phyloP scores from a whole-genome alignment of 1,140 invertebrate species.

The Lanistes nyassanus region DNA sequence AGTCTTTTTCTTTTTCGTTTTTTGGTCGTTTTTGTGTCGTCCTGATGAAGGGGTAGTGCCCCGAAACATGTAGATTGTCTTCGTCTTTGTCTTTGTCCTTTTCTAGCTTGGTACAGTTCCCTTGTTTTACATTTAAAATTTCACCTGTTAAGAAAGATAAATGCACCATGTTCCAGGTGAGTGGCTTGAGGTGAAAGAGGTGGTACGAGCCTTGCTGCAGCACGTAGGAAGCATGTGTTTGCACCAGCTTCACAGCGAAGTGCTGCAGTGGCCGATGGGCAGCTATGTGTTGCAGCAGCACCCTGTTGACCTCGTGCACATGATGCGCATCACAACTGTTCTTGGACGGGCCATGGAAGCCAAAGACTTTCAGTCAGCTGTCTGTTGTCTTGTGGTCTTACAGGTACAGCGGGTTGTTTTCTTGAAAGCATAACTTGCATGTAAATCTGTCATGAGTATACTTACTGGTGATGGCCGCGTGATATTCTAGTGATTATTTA shows the following conservation, averaged over 20 bases:
- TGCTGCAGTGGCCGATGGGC: conserved; percentile 47
- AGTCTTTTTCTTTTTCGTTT: too few species aligned
- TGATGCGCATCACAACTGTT: conserved; percentile 59
- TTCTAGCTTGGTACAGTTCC: too few species aligned
- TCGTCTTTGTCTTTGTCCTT: too few species aligned
- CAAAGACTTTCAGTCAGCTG: conserved; percentile 49
- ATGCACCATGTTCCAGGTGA: conserved; percentile 20
- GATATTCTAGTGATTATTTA: not conserved
- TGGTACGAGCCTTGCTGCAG: conserved; percentile 54
- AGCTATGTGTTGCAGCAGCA: conserved; percentile 50
- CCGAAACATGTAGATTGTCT: too few species aligned
- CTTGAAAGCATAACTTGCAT: too few species aligned
- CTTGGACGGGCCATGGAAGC: conserved; percentile 52
- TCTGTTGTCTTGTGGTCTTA: conserved; percentile 57
- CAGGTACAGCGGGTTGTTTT: conserved; percentile 48
- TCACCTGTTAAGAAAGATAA: too few species aligned
- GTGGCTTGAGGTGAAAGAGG: conserved; percentile 30
- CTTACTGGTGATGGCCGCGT: too few species aligned
- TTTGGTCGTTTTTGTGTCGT: too few species aligned
- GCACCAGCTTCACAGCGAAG: conserved; percentile 55
- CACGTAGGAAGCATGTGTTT: conserved; percentile 63
- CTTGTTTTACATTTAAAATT: too few species aligned
- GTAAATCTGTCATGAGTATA: too few species aligned
- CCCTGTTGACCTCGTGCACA: conserved; percentile 50
- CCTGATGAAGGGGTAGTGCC: too few species aligned